A percentile compares a stretch with the other conserved stretches of the same genome.
phyloP scores from a whole-genome alignment of 1,140 invertebrate species.

The Drosophila melanogaster region DNA sequence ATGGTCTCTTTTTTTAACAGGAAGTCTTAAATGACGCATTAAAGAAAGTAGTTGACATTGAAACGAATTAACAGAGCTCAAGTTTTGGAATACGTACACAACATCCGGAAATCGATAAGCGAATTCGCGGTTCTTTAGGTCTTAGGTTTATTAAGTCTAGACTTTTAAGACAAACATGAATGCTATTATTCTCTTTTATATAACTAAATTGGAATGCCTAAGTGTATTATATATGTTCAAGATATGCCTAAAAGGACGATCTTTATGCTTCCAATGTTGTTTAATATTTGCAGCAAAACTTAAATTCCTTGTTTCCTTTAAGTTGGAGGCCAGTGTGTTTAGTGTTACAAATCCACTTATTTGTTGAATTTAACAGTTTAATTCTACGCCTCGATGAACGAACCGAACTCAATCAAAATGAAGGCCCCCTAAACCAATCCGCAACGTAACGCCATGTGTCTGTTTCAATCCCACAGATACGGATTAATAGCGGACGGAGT shows the following conservation, averaged over 20 bases:
- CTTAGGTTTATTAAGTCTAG: no score
- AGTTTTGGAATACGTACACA: conserved; percentile 10
- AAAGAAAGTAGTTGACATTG: conserved; percentile 27
- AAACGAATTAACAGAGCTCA: conserved; percentile 19
- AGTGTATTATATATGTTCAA: no score
- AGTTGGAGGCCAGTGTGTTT: conserved; percentile 9
- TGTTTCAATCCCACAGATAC: conserved; percentile 54
- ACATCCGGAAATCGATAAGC: conserved; percentile 34
- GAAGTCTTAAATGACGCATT: conserved; percentile 47
- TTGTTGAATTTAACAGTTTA: conserved; percentile 84
- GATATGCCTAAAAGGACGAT: no score
- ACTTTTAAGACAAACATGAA: no score
- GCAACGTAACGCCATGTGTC: conserved; percentile 57
- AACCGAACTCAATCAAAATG: conserved; percentile 22
- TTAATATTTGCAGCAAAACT: background rate
- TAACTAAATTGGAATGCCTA: no score
- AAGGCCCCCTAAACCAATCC: conserved; percentile 19
- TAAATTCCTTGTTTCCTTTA: background rate
- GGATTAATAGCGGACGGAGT: conserved; percentile 5
- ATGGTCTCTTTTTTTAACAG: background rate
- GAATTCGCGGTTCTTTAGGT: background rate
- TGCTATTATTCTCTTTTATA: no score
- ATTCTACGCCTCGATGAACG: conserved; percentile 81
- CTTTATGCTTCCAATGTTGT: no score
- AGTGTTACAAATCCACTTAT: conserved; percentile 72